Evolutionary conservation across 2,888 invertebrate genomes (phyloP), one percentile per base, ranked within the genome.

Genomic region (Helobdella robusta): DNA sequence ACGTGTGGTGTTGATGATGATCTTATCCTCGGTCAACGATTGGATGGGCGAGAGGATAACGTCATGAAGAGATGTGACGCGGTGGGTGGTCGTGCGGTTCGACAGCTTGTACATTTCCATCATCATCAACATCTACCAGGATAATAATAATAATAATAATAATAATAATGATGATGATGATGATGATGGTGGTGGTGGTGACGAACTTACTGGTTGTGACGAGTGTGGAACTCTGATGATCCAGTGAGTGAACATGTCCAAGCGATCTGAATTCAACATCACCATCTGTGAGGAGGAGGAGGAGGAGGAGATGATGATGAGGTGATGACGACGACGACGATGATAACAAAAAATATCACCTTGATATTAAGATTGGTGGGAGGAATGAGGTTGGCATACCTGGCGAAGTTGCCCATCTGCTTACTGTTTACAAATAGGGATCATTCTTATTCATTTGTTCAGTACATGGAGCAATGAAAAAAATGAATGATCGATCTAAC

Each of bases 31-130:
- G 60, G 28, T 25, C 1, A 32, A 23, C 5, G 44, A 46, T 25
- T 50, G 50, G 30, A 46, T 62, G 18, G 28, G 46, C 1, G 62
- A 48, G 18, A 48, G 8, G n/a, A 62, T 25, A n/a, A 46, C 32
- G 34, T 46, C 46, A 25, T 59, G 36, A 20, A 35, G 6, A 6
- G 52, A 36, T 18, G 67, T 66, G 25, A 70, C 54, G 62, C 67
- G 63, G 54, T 64, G 52, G 2, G 3, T 23, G 15, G 67, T 15
- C 23, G 61, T 59, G 28, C 71, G 62, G 20, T 62, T 62, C 23
- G 64, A 61, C 25, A 50, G n/a, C 23, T 65, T 70, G 67, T 68
- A 70, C 65, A 70, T 40, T 34, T 71, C 71, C 36, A 67, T 59
- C 61, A 65, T 65, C 59, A 65, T 34, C 18, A 64, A 25, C 18